Evolutionary conservation across 1,140 invertebrate genomes (phyloP), one percentile per base, ranked within the genome.

Genomic region (Aphaenogaster ashmeadi): DNA sequence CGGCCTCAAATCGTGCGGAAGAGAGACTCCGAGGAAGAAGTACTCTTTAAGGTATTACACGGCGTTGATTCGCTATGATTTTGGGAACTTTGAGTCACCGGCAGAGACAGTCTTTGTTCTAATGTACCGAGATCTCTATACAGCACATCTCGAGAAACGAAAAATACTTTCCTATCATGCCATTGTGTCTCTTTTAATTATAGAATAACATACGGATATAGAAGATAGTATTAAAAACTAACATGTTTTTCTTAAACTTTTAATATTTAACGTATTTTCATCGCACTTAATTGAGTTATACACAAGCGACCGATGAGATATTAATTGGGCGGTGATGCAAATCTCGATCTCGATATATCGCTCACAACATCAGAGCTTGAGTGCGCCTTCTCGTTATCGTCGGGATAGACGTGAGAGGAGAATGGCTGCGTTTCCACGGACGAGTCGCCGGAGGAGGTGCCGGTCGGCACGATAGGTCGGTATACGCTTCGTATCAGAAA

Each of bases 401-500:
- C 79, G 33, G 33, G 41, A 36, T 21, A 58, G 66, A 64, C 15
- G 71, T 38, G 33, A 36, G 72, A 77, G n/a, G 41, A 36, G 54
- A 89, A 66, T 44, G 88, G 66, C 67, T 89, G 88, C 64, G 52
- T 80, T 87, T 78, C 44, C 85, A 52, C 67, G 77, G 69, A 77
- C n/a, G 54, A 50, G 62, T 64, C 69, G 86, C 79, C 78, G 60
- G 86, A 62, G 86, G 86, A 83, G 71, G 18, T 87, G 81, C 52
- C 88, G 78, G 78, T 87, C 86, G 86, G 44, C 21, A 77, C 44
- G 84, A 87, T 83, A 83, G 66, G 44, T 52, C 62, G 58, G 44
- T 75, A 60, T 54, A 84, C 60, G 66, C 69, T 64, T 79, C 86
- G 89, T 91, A 94, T 92, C 83, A 92, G 92, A 94, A 94, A 94